A percentile compares a stretch with the other conserved stretches of the same genome.
Conservation (phyloP, 2,113 vertebrate species). For the Zosterops pallidus region DNA sequence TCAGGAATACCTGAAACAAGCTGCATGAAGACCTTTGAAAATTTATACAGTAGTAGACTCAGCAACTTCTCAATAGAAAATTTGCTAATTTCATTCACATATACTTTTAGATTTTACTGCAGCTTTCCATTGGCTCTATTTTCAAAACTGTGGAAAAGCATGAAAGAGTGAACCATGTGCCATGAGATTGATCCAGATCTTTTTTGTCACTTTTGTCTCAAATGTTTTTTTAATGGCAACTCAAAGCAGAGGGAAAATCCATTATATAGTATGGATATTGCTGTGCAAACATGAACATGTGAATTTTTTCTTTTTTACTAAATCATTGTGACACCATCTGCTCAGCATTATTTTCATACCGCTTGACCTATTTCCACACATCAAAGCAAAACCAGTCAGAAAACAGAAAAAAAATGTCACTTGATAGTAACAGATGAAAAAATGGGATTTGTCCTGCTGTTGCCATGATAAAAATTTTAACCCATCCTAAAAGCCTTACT, state of each 20-base stretch:
- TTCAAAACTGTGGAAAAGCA: background rate
- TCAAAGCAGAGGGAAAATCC: background rate
- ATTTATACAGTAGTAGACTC: background rate
- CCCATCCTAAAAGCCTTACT: background rate
- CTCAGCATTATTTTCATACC: background rate
- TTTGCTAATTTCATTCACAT: background rate
- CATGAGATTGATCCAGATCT: background rate
- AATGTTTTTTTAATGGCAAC: background rate
- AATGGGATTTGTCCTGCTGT: background rate
- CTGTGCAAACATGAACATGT: background rate
- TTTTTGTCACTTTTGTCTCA: background rate
- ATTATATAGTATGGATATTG: background rate
- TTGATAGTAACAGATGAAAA: background rate
- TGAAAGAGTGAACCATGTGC: background rate
- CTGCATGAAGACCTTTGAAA: background rate
- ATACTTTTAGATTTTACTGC: background rate
- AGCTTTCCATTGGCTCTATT: background rate
- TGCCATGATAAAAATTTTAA: background rate
- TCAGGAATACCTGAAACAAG: background rate
- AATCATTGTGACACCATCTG: background rate
- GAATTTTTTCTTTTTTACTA: background rate
- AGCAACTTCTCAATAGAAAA: background rate
- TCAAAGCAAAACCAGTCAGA: background rate
- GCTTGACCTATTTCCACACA: background rate
- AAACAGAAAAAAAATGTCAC: background rate